These are phyloP conservation scores for Leptoclinus maculatus DNA, from an alignment of 2,797 vertebrate genomes.

Conservation along the genomic window DNA sequence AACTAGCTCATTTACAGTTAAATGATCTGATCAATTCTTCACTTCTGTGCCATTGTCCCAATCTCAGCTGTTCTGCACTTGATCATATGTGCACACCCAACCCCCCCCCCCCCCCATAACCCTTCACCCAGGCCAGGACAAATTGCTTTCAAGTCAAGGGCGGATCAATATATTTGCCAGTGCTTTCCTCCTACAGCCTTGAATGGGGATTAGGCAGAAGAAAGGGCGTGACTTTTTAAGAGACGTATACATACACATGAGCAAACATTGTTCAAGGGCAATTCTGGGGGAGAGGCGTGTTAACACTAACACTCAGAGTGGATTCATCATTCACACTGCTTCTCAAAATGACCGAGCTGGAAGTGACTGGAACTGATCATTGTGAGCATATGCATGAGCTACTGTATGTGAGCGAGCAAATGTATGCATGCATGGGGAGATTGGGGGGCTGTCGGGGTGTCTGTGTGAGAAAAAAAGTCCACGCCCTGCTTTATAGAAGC, in stretches of 20 bases:
- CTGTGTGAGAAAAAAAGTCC: not conserved
- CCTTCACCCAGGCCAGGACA: constrained; percentile 44
- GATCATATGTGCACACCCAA: constrained; percentile 42
- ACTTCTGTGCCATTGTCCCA: not conserved
- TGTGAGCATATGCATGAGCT: constrained; percentile 27
- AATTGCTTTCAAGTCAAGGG: constrained; percentile 69
- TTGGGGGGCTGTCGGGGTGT: no score
- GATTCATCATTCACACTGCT: constrained; percentile 33
- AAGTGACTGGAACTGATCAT: constrained; percentile 2
- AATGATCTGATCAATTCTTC: not conserved
- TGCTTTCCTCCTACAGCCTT: constrained; percentile 50
- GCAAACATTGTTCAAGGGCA: constrained; percentile 27
- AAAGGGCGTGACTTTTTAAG: constrained; percentile 47
- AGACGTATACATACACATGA: constrained; percentile 14
- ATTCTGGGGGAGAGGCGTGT: constrained; percentile 30
- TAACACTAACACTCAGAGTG: constrained; percentile 42
- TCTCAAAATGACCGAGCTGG: constrained; percentile 32
- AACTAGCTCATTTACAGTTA: not conserved
- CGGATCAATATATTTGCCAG: constrained; percentile 73
- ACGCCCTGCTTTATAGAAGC: constrained; percentile 59
- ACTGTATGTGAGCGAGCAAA: constrained; percentile 33
- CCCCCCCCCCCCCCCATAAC: constrained; percentile 33
- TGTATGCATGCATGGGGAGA: constrained; percentile 39
- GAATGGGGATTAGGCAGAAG: constrained; percentile 51
- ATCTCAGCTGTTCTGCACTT: constrained; percentile 36